Evolutionary conservation across 2,113 vertebrate genomes (phyloP), one percentile per base, ranked within the genome.

Genomic region (Lonchura striata): DNA sequence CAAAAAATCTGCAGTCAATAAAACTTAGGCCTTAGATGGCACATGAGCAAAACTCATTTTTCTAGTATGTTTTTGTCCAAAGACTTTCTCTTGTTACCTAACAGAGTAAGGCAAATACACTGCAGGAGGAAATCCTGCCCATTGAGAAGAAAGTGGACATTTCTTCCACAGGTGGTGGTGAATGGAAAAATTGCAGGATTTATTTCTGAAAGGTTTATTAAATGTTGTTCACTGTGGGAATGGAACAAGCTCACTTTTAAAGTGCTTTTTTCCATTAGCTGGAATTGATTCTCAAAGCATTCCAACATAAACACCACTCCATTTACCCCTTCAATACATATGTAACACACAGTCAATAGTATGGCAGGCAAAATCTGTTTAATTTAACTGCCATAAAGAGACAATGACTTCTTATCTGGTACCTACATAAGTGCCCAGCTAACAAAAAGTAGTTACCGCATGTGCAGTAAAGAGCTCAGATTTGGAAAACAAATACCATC

Each of bases 241-340:
- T 12, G 11, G 95, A 88, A 90, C 77, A 54, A 68, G 69, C 78
- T 94, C 96, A 94, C 92, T 97, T 95, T 69, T 79, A 97, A 96
- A 97, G 96, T 90, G 90, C 88, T 96, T 95, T 95, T 95, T 92
- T 96, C 95, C 97, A 97, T 97, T 98, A 98, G 97, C 63, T 78
- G 35, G 61, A 91, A 98, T 97, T 8, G 39, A 98, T 97, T 97
- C 91, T 90, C 94, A 95, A 95, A 97, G 95, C 93, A 96, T 96
- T 96, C 92, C 85, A 94, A 96, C 95, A 92, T 37, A 11, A 70
- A 90, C 88, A 95, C 37, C 9, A 35, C 88, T 96, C 47, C 63
- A 90, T 97, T 97, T 98, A 95, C 94, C 88, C 93, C 59, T 95
- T 93, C 75, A 52, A 68, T 22, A 65, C 66, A 75, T 41, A 88